Conservation (phyloP, 2,888 invertebrate species). For the Cepaea hortensis region DNA sequence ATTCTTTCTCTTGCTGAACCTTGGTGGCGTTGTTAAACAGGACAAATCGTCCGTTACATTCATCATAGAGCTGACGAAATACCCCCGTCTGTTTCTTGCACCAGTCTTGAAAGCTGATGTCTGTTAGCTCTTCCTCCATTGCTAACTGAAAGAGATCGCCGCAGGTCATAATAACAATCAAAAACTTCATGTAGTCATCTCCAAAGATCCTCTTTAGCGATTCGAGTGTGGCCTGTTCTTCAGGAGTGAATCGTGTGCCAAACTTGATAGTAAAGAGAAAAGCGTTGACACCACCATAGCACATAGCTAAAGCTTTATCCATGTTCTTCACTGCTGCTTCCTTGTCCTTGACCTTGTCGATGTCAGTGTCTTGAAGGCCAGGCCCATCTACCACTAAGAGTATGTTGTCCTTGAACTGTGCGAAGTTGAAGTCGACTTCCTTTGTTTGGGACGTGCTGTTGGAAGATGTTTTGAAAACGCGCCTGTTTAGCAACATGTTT, state of each 20-base stretch:
- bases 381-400: slow-evolving; percentile 2
- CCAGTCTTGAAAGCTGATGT: neutral
- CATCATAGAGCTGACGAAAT: neutral
- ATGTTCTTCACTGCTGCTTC: neutral
- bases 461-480: neutral
- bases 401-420: neutral
- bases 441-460: neutral
- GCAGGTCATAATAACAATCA: neutral
- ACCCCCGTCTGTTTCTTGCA: neutral
- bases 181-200: neutral
- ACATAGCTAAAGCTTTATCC: neutral
- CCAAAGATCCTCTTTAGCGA: neutral
- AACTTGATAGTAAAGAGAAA: neutral
- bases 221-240: neutral
- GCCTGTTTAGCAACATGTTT: neutral
- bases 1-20: neutral
- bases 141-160: neutral
- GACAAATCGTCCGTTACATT: neutral
- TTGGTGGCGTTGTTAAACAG: neutral
- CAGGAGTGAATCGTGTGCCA: neutral
- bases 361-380: neutral
- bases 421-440: neutral
- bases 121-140: neutral
- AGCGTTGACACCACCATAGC: neutral
- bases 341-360: neutral